These are phyloP conservation scores for Tuta absoluta DNA, from an alignment of 2,888 invertebrate genomes.

Conservation along the genomic window DNA sequence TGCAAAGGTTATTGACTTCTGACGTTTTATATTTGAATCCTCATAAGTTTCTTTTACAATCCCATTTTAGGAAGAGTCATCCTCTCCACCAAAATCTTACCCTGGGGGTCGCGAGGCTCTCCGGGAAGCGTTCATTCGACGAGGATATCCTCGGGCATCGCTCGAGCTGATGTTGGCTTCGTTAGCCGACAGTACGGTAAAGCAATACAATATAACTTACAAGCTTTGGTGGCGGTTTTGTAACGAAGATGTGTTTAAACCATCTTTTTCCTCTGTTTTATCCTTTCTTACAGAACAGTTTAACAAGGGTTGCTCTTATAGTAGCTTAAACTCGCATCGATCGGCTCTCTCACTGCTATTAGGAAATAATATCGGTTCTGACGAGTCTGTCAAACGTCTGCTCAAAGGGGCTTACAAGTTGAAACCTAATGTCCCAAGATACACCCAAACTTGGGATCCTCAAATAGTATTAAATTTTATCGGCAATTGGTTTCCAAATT, in stretches of 20 bases:
- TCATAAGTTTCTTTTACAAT: slow-evolving; percentile 7
- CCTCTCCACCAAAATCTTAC: slow-evolving; percentile 5
- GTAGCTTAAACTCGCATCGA: slow-evolving; percentile 29
- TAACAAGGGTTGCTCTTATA: slow-evolving; percentile 9
- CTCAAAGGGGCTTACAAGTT: slow-evolving; percentile 28
- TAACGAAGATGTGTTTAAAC: slow-evolving; percentile 15
- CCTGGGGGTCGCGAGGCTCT: slow-evolving; percentile 10
- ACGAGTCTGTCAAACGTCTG: slow-evolving; percentile 24
- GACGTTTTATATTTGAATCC: slow-evolving; percentile 15
- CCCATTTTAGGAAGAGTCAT: slow-evolving; percentile 25
- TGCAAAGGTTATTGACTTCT: not conserved
- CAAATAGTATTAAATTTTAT: slow-evolving; percentile 24
- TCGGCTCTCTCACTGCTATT: slow-evolving; percentile 29
- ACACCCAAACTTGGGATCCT: slow-evolving; percentile 29
- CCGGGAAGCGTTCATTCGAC: not conserved
- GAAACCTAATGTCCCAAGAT: slow-evolving; percentile 29
- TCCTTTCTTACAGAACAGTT: slow-evolving; percentile 25
- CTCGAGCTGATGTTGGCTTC: not conserved
- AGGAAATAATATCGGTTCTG: slow-evolving; percentile 20
- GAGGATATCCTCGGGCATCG: not conserved
- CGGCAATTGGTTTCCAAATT: slow-evolving; percentile 23
- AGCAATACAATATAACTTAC: not conserved
- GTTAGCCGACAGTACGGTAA: slow-evolving; percentile 2
- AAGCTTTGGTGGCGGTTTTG: slow-evolving; percentile 1
- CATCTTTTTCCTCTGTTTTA: slow-evolving; percentile 23